phyloP scores from a whole-genome alignment of 2,113 vertebrate genomes.

The Epinephelus fuscoguttatus region DNA sequence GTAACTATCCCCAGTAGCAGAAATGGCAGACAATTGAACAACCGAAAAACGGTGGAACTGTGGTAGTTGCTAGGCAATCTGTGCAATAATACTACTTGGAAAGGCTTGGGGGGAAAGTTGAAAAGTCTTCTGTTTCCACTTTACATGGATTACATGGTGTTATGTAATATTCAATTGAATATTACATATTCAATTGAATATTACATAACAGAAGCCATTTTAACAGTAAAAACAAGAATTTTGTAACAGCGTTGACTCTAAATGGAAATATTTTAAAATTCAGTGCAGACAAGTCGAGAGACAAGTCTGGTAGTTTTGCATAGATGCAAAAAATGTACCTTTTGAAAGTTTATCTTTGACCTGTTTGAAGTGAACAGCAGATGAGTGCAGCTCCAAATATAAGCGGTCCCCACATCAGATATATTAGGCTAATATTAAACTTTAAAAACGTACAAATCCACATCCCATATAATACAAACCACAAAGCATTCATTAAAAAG shows the following conservation, averaged over 20 bases:
- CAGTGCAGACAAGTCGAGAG: not conserved
- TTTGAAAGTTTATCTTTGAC: not conserved
- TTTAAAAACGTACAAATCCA: constrained; percentile 24
- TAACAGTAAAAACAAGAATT: not conserved
- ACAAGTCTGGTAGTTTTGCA: not conserved
- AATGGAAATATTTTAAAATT: not conserved
- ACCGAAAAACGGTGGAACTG: no score
- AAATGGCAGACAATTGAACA: no score
- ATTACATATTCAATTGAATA: not conserved
- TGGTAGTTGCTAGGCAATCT: no score
- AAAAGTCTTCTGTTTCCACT: no score
- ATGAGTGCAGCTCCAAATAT: not conserved
- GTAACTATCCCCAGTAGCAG: no score
- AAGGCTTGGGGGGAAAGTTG: no score
- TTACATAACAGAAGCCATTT: not conserved
- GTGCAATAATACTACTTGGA: no score
- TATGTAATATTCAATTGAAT: not conserved
- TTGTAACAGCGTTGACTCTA: not conserved
- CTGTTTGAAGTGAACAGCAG: constrained; percentile 9
- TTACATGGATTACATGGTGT: not conserved
- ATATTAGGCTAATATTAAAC: not conserved
- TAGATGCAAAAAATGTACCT: not conserved
- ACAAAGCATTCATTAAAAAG: constrained; percentile 5
- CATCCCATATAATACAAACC: constrained; percentile 8
- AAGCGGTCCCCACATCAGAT: not conserved